phyloP scores from a whole-genome alignment of 2,888 invertebrate genomes.

The Pemphredon lugubris region DNA sequence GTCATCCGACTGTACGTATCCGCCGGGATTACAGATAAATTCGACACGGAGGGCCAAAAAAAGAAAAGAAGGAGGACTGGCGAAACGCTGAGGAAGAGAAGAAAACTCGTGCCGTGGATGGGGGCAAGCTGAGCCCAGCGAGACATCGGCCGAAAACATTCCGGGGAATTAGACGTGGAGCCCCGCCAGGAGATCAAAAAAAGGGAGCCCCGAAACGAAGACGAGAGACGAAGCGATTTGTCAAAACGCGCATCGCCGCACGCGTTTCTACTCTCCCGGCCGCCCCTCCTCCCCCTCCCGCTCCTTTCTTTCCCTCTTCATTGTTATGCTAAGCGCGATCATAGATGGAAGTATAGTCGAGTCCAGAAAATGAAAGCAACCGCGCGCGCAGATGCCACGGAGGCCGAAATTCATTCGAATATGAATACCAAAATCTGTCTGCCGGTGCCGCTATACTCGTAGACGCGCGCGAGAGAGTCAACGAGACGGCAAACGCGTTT shows the following conservation, averaged over 20 bases:
- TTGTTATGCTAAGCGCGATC: constrained; percentile 76
- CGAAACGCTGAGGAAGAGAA: constrained; percentile 2
- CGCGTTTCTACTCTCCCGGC: too few species aligned
- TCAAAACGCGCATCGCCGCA: constrained; percentile 74
- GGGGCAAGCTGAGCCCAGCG: constrained; percentile 78
- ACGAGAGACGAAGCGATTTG: constrained; percentile 74
- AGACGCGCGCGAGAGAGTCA: neutral
- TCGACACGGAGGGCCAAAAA: constrained; percentile 38
- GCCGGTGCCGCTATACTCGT: neutral
- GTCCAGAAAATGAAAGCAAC: constrained; percentile 32
- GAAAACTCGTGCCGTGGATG: constrained; percentile 60
- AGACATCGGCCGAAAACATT: constrained; percentile 78
- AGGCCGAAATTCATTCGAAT: constrained; percentile 25
- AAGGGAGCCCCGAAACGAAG: constrained; percentile 63
- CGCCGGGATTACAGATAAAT: constrained; percentile 65
- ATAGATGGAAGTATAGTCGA: constrained; percentile 59
- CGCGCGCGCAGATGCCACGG: constrained; percentile 3
- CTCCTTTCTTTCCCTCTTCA: constrained; percentile 59
- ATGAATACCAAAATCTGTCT: constrained; percentile 36
- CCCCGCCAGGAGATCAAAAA: constrained; percentile 71
- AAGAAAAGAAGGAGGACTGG: neutral
- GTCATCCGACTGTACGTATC: constrained; percentile 34
- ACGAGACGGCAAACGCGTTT: neutral
- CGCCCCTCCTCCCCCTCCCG: constrained; percentile 23
- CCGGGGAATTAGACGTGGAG: constrained; percentile 78